Conservation (phyloP, 2,797 vertebrate species). For the Ibycter americanus region DNA sequence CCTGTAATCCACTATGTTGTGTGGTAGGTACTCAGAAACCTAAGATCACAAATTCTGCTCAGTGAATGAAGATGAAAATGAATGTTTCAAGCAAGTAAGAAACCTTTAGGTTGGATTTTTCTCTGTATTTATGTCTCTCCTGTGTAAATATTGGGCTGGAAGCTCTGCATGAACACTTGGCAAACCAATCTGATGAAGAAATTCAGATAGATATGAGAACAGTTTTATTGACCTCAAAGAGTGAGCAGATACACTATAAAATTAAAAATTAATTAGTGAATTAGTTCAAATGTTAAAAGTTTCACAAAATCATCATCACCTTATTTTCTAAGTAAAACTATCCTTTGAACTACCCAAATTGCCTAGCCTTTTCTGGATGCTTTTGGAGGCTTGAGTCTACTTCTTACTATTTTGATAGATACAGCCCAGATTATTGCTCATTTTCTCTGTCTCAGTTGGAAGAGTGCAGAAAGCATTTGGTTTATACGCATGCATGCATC, state of each 20-base stretch:
- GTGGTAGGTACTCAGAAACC: not conserved
- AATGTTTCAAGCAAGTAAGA: not conserved
- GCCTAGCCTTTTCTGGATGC: not conserved
- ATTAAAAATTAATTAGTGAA: not conserved
- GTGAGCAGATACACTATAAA: not conserved
- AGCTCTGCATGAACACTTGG: not conserved
- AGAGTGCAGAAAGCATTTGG: not conserved
- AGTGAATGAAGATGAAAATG: not conserved
- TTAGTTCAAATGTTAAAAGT: not conserved
- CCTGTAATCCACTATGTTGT: not conserved
- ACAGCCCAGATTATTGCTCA: not conserved
- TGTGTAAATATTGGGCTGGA: not conserved
- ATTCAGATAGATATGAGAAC: not conserved
- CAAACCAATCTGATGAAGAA: not conserved
- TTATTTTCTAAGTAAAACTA: not conserved
- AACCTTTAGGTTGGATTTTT: not conserved
- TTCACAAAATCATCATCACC: not conserved
- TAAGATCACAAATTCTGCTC: not conserved
- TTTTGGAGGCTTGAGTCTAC: not conserved
- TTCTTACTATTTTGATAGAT: not conserved
- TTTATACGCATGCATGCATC: fast-evolving
- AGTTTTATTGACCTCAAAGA: not conserved
- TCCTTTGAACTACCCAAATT: not conserved
- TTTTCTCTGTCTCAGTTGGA: not conserved
- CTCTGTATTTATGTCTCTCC: not conserved